phyloP scores from a whole-genome alignment of 2,113 vertebrate genomes.

The Ammospiza caudacuta region DNA sequence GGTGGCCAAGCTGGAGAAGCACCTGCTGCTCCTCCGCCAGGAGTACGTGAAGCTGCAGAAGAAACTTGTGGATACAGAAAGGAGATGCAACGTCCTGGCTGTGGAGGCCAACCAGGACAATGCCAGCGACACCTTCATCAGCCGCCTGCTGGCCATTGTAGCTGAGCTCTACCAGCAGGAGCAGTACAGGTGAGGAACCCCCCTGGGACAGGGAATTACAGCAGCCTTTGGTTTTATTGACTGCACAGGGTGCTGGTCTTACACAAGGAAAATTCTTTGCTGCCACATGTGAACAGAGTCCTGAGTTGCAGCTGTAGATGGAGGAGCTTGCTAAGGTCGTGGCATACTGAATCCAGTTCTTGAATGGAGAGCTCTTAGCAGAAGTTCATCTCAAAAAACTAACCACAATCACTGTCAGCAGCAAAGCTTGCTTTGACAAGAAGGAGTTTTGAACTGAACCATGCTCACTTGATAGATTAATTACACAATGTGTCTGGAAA shows the following conservation, averaged over 20 bases:
- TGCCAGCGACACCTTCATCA: conserved; percentile 90
- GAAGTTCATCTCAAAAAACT: background rate
- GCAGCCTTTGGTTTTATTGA: background rate
- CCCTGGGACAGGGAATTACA: background rate
- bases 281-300: background rate
- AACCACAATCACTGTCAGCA: background rate
- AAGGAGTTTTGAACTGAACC: background rate
- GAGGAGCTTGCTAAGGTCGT: background rate
- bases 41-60: conserved; percentile 99
- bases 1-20: conserved; percentile 99
- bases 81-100: conserved; percentile 86
- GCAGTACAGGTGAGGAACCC: conserved; percentile 87
- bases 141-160: conserved; percentile 89
- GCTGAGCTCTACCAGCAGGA: conserved; percentile 91
- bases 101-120: conserved; percentile 83
- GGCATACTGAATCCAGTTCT: background rate
- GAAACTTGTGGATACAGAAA: conserved; percentile 93
- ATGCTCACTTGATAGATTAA: background rate
- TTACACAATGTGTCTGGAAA: background rate
- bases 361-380: background rate
- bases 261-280: background rate
- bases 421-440: background rate
- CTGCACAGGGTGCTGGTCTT: background rate
- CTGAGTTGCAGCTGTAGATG: background rate
- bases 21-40: conserved; percentile 94